A percentile compares a stretch with the other conserved stretches of the same genome.
phyloP scores from a whole-genome alignment of 2,797 vertebrate species.

The Neosilurus hyrtlii region DNA sequence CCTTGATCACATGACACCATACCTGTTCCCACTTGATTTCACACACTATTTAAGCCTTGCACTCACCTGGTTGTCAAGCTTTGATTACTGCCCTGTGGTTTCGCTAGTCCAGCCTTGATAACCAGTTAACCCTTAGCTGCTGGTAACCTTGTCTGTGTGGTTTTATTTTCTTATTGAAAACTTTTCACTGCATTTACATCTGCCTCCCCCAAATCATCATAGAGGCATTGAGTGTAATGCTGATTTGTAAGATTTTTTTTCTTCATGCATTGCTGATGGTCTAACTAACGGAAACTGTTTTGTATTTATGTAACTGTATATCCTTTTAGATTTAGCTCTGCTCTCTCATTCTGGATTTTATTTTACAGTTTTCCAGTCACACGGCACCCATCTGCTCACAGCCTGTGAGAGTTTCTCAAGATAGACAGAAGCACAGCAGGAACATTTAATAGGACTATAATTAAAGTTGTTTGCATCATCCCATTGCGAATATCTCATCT shows the following conservation, averaged over 20 bases:
- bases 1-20: too few relatives aligned
- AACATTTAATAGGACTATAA: constrained; percentile 37
- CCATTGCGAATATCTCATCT: constrained; percentile 20
- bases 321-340: background rate
- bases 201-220: too few relatives aligned
- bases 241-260: background rate
- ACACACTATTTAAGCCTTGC: too few relatives aligned
- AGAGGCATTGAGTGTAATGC: background rate
- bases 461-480: constrained; percentile 33
- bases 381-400: background rate
- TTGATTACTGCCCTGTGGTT: too few relatives aligned
- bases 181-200: too few relatives aligned
- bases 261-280: background rate
- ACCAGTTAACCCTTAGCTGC: too few relatives aligned
- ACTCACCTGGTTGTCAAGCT: too few relatives aligned
- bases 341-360: background rate
- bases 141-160: too few relatives aligned
- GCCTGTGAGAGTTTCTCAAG: background rate
- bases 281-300: background rate
- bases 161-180: too few relatives aligned
- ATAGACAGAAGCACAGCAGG: constrained; percentile 25
- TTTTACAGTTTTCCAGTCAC: background rate
- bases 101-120: too few relatives aligned
- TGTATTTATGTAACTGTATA: background rate
- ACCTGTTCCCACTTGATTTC: too few relatives aligned